Evolutionary conservation across 2,113 vertebrate species (phyloP).

Genomic region (Gadus macrocephalus): DNA sequence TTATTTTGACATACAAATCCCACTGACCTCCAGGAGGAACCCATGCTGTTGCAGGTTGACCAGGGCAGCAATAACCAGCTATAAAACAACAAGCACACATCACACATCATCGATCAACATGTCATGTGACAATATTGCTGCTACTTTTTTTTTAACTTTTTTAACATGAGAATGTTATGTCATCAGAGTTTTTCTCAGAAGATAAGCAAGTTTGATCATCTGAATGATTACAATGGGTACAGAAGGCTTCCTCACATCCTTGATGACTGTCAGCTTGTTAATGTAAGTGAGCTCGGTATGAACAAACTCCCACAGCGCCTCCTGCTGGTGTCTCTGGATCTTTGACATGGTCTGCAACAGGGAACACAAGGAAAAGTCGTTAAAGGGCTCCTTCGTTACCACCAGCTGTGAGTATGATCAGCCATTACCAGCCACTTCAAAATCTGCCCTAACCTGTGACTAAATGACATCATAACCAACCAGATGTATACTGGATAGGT

Average conservation of each 20-base stretch:
- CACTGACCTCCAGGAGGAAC: conserved; percentile 77
- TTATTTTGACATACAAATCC: not conserved
- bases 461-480: no score
- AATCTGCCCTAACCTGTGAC: no score
- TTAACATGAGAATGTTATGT: no score
- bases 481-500: no score
- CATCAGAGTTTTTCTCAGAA: no score
- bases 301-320: conserved; percentile 82
- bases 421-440: no score
- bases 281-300: conserved; percentile 78
- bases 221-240: not conserved
- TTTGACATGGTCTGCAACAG: conserved; percentile 73
- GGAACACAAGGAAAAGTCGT: not conserved
- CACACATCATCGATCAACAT: conserved; percentile 19
- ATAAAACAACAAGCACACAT: conserved; percentile 20
- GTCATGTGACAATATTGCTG: not conserved
- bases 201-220: not conserved
- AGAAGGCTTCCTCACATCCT: conserved; percentile 60
- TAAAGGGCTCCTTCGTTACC: not conserved
- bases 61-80: conserved; percentile 77
- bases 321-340: conserved; percentile 78
- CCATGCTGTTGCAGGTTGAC: conserved; percentile 69
- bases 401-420: no score
- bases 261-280: conserved; percentile 75
- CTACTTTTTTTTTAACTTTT: not conserved